Evolutionary conservation across 2,888 invertebrate genomes (phyloP), one percentile per base, ranked within the genome.

Genomic region (Sclerodermus sp.): DNA sequence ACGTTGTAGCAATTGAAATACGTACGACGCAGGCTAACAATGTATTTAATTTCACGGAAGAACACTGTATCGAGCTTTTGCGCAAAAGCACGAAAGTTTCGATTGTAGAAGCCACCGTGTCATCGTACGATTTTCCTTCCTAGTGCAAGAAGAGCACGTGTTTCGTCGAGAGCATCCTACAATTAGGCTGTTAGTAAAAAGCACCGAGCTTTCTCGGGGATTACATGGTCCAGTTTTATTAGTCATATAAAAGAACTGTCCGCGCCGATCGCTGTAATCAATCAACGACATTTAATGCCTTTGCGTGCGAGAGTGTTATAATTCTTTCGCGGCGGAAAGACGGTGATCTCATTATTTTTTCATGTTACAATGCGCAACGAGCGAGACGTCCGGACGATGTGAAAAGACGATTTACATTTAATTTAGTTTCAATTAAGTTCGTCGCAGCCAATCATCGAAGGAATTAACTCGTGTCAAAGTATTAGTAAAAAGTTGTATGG

Each of bases 261-360:
- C 47, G 51, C 46, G 36, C 30, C 42, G 41, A 49, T 58, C 31
- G 9, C 44, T 45, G 47, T 36, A 47, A 52, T 49, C 42, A 38
- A 54, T 53, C 55, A 58, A 61, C 54, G 64, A 58, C 49, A 42
- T 45, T 34, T 34, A 49, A 51, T 41, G 45, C 23, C 47, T 58
- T 58, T 42, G 42, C 40, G 40, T 37, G 48, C 47, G 17, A 18
- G 47, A 58, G 45, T 43, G 47, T 49, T 48, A 46, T 31, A 42
- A 43, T 42, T 17, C 18, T 42, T 34, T 18, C 45, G 32, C 39
- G 29, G 47, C 45, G 36, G 49, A 60, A 55, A 57, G 52, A 51
- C 51, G 52, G 57, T 61, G 67, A 68, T 68, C 68, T 68, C 64
- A 64, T 66, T 62, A 59, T 58, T 55, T 54, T 56, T 57, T 42